Conservation (phyloP, 2,113 vertebrate species). For the Tyto alba region DNA sequence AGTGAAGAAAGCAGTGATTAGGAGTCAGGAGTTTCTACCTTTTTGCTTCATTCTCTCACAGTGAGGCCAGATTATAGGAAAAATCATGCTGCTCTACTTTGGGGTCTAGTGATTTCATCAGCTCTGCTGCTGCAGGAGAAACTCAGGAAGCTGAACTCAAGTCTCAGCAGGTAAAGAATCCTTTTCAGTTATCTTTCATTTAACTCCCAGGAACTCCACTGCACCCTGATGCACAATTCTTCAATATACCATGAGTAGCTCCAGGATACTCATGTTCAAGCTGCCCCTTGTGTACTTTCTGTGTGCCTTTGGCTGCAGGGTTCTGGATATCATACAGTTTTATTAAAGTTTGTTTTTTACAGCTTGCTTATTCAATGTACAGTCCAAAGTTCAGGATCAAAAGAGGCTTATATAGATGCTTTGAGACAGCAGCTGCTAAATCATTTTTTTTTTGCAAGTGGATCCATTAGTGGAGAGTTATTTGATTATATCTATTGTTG, state of each 20-base stretch:
- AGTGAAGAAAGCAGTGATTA: neutral
- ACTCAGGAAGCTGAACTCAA: neutral
- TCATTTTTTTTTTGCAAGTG: neutral
- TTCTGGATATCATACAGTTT: neutral
- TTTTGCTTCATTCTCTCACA: neutral
- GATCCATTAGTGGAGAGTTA: neutral
- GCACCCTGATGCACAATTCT: neutral
- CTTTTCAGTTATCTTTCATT: neutral
- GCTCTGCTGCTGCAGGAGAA: neutral
- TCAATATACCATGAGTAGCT: neutral
- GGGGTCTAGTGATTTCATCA: neutral
- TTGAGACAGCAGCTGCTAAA: conserved; percentile 12
- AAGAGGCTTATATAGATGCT: neutral
- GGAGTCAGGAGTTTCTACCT: neutral
- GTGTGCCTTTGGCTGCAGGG: neutral
- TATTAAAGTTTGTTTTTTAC: neutral
- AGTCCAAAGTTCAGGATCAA: neutral
- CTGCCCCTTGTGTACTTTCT: neutral
- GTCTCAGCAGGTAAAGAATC: neutral
- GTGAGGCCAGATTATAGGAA: neutral
- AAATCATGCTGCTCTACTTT: neutral
- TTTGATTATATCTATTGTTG: conserved; percentile 3
- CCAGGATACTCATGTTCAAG: neutral
- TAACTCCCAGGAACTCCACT: neutral
- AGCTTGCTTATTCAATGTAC: neutral